Evolutionary conservation across 1,140 invertebrate genomes (phyloP).

Genomic region (Brachionus rubens): DNA sequence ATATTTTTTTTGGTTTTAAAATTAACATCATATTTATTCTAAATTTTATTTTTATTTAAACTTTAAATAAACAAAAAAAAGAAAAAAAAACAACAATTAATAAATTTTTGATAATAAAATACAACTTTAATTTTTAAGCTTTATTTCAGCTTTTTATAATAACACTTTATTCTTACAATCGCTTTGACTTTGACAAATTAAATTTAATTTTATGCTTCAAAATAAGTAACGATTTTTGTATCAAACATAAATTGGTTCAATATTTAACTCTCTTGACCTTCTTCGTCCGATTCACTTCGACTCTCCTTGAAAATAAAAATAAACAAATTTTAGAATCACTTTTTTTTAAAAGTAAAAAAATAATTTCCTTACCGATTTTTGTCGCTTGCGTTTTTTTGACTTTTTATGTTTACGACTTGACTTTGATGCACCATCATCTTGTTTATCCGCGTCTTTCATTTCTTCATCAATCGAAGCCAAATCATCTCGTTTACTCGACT

Average conservation of each 20-base stretch:
- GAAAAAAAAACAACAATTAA: no score
- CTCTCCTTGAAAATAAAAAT: slow-evolving; percentile 1
- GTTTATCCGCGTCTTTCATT: background rate
- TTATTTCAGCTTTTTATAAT: no score
- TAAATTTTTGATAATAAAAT: no score
- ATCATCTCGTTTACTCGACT: background rate
- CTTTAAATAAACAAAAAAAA: no score
- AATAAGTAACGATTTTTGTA: background rate
- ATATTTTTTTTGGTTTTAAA: no score
- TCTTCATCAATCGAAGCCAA: background rate
- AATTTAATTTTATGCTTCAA: background rate
- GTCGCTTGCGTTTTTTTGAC: slow-evolving; percentile 39
- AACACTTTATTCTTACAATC: no score
- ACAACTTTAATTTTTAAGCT: no score
- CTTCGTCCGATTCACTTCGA: slow-evolving; percentile 27
- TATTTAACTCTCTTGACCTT: slow-evolving; percentile 30
- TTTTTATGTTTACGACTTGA: slow-evolving; percentile 44
- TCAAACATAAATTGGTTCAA: background rate
- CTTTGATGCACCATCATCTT: background rate
- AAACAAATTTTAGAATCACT: background rate
- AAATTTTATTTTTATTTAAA: no score
- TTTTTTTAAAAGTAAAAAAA: background rate
- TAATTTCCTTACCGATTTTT: slow-evolving; percentile 26
- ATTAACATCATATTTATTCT: no score
- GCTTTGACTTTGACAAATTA: no score